phyloP scores from a whole-genome alignment of 2,888 invertebrate species.

The Mellilla xanthometata region DNA sequence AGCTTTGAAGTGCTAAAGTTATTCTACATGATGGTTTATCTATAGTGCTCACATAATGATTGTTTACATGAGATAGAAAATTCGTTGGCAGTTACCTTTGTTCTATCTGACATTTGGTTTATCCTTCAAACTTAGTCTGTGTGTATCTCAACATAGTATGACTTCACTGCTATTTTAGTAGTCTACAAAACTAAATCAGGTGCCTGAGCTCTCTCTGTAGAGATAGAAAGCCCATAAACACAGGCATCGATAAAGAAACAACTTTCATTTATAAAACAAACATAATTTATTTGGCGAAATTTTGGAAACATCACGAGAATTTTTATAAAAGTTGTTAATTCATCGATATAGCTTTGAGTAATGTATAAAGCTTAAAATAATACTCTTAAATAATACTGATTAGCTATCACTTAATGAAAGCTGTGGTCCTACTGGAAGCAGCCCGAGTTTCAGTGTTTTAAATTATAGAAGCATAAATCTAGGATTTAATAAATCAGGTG shows the following conservation, averaged over 20 bases:
- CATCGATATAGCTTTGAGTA: conserved; percentile 20
- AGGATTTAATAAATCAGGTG: no score
- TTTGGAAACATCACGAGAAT: conserved; percentile 4
- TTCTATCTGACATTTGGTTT: conserved; percentile 16
- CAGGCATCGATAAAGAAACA: conserved; percentile 24
- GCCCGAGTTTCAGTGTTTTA: no score
- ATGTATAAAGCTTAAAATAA: conserved; percentile 19
- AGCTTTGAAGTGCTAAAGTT: conserved; percentile 15
- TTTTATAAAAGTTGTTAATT: conserved; percentile 13
- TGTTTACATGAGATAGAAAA: conserved; percentile 20
- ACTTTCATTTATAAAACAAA: conserved; percentile 12
- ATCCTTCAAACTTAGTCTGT: conserved; percentile 13
- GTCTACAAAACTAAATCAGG: conserved; percentile 19
- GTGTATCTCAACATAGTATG: conserved; percentile 21
- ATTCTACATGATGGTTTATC: conserved; percentile 18
- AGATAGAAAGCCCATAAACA: conserved; percentile 20
- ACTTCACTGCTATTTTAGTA: conserved; percentile 21
- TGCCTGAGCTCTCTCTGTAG: conserved; percentile 22
- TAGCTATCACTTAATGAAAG: conserved; percentile 19
- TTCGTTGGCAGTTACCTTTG: conserved; percentile 19
- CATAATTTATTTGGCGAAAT: conserved; percentile 14
- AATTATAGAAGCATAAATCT: no score
- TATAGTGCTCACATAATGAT: conserved; percentile 18
- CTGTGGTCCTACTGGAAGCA: conserved; percentile 5
- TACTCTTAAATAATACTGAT: conserved; percentile 24